Evolutionary conservation across 2,888 invertebrate species (phyloP).

Genomic region (Calliopum simillimum): DNA sequence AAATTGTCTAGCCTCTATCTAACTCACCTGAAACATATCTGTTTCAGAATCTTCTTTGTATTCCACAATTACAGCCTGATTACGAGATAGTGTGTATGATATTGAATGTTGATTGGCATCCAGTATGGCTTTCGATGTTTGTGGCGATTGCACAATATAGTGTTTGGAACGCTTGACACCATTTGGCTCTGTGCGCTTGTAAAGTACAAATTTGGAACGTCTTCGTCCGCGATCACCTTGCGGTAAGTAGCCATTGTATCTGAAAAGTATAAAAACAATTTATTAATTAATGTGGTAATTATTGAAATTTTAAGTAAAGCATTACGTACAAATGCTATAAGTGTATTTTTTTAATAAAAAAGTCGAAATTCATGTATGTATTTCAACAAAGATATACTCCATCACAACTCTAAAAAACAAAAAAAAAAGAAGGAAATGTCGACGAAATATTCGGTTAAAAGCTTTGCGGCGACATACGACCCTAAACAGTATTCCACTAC

Average conservation of each 20-base stretch:
- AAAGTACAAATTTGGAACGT: constrained; percentile 93
- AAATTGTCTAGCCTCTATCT: neutral
- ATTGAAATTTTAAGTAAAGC: neutral
- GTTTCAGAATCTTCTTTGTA: constrained; percentile 95
- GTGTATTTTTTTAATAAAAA: no score
- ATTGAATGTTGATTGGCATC: constrained; percentile 95
- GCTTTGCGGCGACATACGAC: no score
- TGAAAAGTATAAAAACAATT: constrained; percentile 64
- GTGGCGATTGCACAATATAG: constrained; percentile 95
- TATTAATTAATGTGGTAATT: neutral
- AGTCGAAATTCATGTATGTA: neutral
- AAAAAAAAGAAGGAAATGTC: no score
- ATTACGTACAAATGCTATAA: no score
- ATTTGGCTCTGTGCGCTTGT: constrained; percentile 85
- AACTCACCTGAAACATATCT: constrained; percentile 97
- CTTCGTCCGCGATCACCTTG: constrained; percentile 93
- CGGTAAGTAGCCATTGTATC: constrained; percentile 94
- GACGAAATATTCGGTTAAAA: no score
- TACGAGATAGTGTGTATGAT: constrained; percentile 95
- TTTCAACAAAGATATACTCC: neutral
- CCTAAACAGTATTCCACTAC: no score
- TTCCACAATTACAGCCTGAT: constrained; percentile 98
- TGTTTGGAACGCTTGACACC: constrained; percentile 95
- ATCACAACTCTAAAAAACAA: no score
- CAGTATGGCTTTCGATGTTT: constrained; percentile 93